phyloP scores from a whole-genome alignment of 2,888 invertebrate genomes.

The Acanthoscelides obtectus region DNA sequence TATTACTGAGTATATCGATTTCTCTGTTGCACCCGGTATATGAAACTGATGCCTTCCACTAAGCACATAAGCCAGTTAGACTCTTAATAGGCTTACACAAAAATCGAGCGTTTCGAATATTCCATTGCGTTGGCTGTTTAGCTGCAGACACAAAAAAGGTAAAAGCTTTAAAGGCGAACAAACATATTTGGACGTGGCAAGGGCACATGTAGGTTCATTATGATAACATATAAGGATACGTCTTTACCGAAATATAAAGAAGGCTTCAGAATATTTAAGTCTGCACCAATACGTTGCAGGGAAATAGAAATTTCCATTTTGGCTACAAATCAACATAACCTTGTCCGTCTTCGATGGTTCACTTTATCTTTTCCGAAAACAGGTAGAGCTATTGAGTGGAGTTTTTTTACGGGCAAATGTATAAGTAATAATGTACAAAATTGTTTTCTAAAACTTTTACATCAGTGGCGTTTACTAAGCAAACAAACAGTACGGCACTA shows the following conservation, averaged over 20 bases:
- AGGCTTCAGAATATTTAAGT: not conserved
- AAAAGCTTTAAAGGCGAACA: not conserved
- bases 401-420: too few relatives aligned
- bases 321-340: too few relatives aligned
- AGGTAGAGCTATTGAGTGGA: too few relatives aligned
- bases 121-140: not conserved
- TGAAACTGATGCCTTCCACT: not conserved
- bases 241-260: not conserved
- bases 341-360: too few relatives aligned
- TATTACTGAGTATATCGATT: too few relatives aligned
- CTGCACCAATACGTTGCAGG: not conserved
- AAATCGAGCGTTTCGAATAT: not conserved
- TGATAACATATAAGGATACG: not conserved
- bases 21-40: not conserved
- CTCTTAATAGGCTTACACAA: not conserved
- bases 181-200: not conserved
- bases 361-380: too few relatives aligned
- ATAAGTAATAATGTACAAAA: too few relatives aligned
- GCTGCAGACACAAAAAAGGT: not conserved
- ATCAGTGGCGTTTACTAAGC: too few relatives aligned
- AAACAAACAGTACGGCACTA: too few relatives aligned
- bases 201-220: not conserved
- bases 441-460: too few relatives aligned
- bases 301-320: too few relatives aligned
- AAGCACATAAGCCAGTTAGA: not conserved